Percentiles rank a stretch among this genome's conserved stretches.
Conservation (phyloP, 1,140 invertebrate species). For the Drosophila azteca region DNA sequence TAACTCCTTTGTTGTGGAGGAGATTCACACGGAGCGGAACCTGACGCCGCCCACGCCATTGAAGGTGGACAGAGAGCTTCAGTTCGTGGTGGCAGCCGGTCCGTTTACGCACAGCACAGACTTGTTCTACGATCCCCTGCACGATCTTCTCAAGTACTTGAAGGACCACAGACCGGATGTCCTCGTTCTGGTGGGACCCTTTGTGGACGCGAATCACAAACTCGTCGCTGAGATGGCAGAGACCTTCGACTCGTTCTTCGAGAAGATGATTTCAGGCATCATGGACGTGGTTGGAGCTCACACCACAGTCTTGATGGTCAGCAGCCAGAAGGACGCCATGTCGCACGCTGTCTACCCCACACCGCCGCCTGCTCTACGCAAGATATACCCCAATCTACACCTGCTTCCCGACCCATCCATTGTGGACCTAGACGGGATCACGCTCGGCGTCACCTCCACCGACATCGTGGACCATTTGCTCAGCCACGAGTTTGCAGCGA, state of each 20-base stretch:
- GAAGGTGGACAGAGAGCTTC: conserved; percentile 85
- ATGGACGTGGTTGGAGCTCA: conserved; percentile 84
- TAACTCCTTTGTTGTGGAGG: conserved; percentile 87
- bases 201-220: conserved; percentile 89
- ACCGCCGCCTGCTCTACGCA: conserved; percentile 86
- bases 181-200: conserved; percentile 92
- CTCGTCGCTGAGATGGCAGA: conserved; percentile 86
- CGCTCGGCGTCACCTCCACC: conserved; percentile 91
- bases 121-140: conserved; percentile 91
- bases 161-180: conserved; percentile 90
- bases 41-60: conserved; percentile 61
- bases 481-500: conserved; percentile 89
- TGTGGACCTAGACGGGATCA: conserved; percentile 90
- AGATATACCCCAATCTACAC: conserved; percentile 86
- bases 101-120: conserved; percentile 92
- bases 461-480: conserved; percentile 92
- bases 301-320: conserved; percentile 85
- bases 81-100: conserved; percentile 91
- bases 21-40: conserved; percentile 86
- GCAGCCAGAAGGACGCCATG: conserved; percentile 91
- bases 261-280: conserved; percentile 87
- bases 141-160: conserved; percentile 90
- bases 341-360: conserved; percentile 92
- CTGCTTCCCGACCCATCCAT: conserved; percentile 92
- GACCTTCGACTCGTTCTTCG: conserved; percentile 89